Percentiles rank a stretch among this genome's conserved stretches.
These are phyloP conservation scores for Epinotia bilunana DNA, from an alignment of 2,888 invertebrate genomes.

Conservation along the genomic window DNA sequence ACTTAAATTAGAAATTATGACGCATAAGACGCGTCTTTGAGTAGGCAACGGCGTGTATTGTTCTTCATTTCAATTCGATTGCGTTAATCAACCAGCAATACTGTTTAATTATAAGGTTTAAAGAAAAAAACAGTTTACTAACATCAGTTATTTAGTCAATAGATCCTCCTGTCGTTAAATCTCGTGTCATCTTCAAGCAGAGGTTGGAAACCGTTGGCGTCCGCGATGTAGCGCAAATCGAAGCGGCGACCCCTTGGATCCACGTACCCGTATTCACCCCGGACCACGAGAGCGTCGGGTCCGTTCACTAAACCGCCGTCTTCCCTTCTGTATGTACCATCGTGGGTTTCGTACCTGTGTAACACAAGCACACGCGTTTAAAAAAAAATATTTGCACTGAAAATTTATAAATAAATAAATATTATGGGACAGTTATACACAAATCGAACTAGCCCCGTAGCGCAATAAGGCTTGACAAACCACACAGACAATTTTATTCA, in stretches of 20 bases:
- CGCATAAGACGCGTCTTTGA: background rate
- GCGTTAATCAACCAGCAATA: background rate
- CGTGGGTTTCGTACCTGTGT: slow-evolving; percentile 75
- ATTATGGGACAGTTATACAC: no score
- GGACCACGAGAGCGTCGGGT: slow-evolving; percentile 61
- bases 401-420: no score
- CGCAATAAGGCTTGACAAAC: no score
- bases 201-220: slow-evolving; percentile 83
- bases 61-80: background rate
- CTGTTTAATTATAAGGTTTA: background rate
- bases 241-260: slow-evolving; percentile 76
- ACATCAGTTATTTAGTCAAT: slow-evolving; percentile 50
- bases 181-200: slow-evolving; percentile 59
- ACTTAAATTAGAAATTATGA: background rate
- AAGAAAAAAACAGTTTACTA: background rate
- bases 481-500: no score
- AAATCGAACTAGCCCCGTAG: no score
- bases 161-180: slow-evolving; percentile 74
- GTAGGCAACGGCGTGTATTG: background rate
- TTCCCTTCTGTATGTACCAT: slow-evolving; percentile 81
- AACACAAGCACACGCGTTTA: background rate
- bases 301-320: slow-evolving; percentile 67
- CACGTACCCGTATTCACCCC: slow-evolving; percentile 82
- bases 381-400: background rate
- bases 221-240: slow-evolving; percentile 83